Evolutionary conservation across 2,888 invertebrate genomes (phyloP).

Genomic region (Furcula furcula): DNA sequence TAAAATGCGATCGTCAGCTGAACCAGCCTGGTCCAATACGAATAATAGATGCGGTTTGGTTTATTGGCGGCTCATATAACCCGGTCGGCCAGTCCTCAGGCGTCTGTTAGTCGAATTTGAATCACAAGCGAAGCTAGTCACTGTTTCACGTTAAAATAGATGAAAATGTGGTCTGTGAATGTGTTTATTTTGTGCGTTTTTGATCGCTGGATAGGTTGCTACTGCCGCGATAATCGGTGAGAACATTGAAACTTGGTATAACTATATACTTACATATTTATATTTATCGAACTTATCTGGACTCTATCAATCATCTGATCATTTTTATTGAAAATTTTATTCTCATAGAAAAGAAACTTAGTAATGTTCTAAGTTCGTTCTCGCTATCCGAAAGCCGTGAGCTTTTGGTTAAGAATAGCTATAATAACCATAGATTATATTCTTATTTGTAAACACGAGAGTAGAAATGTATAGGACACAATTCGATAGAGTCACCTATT

Average conservation of each 20-base stretch:
- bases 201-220: neutral
- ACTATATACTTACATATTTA: too few relatives aligned
- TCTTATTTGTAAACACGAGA: too few relatives aligned
- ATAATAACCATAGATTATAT: too few relatives aligned
- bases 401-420: too few relatives aligned
- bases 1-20: slow-evolving; percentile 1
- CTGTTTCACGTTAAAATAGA: slow-evolving; percentile 30
- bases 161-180: slow-evolving; percentile 1
- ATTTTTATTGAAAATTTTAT: too few relatives aligned
- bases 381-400: neutral
- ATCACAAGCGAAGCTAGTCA: slow-evolving; percentile 73
- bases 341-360: too few relatives aligned
- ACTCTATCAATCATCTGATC: too few relatives aligned
- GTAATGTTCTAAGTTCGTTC: neutral
- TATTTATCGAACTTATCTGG: too few relatives aligned
- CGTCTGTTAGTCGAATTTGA: slow-evolving; percentile 73
- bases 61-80: slow-evolving; percentile 79
- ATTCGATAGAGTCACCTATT: neutral
- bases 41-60: slow-evolving; percentile 78
- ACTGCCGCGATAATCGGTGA: too few relatives aligned
- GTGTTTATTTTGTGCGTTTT: slow-evolving; percentile 21
- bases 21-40: slow-evolving; percentile 30
- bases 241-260: too few relatives aligned
- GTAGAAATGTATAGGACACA: neutral
- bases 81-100: slow-evolving; percentile 45